These are phyloP conservation scores for Cyclura pinguis DNA, from an alignment of 2,797 vertebrate genomes.

Conservation along the genomic window DNA sequence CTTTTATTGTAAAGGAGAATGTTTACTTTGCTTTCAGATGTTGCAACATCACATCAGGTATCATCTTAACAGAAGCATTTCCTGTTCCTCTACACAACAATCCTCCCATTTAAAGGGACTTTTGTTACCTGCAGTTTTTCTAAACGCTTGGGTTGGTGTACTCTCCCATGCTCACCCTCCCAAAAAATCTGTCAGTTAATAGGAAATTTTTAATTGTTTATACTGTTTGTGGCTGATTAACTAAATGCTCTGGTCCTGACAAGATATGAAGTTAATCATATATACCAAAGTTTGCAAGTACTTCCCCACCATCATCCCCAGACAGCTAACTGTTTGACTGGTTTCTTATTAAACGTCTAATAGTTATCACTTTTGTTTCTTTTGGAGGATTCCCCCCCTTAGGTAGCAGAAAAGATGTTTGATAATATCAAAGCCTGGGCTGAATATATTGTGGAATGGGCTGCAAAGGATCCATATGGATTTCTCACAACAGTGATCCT, in stretches of 20 bases:
- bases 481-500: conserved; percentile 96
- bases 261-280: background rate
- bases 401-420: conserved; percentile 84
- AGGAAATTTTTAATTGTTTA: background rate
- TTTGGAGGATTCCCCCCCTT: conserved; percentile 38
- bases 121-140: background rate
- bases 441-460: conserved; percentile 97
- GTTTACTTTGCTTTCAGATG: background rate
- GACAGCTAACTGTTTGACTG: conserved; percentile 34
- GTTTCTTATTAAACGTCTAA: conserved; percentile 31
- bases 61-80: background rate
- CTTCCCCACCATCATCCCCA: background rate
- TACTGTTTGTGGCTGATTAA: background rate
- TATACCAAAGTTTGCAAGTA: background rate
- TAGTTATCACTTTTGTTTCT: background rate
- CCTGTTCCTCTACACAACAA: background rate
- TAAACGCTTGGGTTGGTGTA: background rate
- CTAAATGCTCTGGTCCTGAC: background rate
- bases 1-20: background rate
- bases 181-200: background rate
- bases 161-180: background rate
- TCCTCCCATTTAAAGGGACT: background rate
- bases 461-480: conserved; percentile 97
- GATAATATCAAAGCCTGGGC: conserved; percentile 92
- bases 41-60: background rate